A percentile compares a stretch with the other conserved stretches of the same genome.
phyloP scores from a whole-genome alignment of 2,888 invertebrate species.

The Trachelus tabidus region DNA sequence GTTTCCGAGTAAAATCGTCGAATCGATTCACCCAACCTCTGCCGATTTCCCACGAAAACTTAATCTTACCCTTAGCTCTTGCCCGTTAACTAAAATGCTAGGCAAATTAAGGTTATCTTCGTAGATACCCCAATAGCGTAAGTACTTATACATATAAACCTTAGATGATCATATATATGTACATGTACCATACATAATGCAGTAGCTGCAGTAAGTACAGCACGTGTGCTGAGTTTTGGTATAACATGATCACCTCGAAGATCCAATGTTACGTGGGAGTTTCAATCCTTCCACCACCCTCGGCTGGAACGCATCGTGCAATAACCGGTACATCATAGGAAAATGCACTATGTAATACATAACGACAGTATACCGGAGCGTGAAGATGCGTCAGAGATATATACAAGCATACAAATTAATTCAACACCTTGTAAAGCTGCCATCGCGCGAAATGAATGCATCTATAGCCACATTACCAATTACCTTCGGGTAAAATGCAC shows the following conservation, averaged over 20 bases:
- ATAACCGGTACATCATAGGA: not conserved
- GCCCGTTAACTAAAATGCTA: not conserved
- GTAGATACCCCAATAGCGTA: not conserved
- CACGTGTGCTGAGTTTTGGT: not conserved
- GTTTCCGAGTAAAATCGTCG: not conserved
- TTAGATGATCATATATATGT: not conserved
- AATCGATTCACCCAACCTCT: not conserved
- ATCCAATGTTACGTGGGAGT: not conserved
- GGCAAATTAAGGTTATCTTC: not conserved
- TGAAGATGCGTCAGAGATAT: not conserved
- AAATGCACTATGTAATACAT: not conserved
- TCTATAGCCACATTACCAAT: not conserved
- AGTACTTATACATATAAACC: not conserved
- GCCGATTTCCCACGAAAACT: not conserved
- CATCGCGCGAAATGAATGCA: not conserved
- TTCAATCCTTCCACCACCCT: not conserved
- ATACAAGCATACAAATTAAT: not conserved
- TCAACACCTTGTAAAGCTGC: not conserved
- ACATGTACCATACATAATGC: not conserved
- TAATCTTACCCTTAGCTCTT: not conserved
- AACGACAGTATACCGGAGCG: not conserved
- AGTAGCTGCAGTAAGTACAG: not conserved
- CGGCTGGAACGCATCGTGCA: not conserved
- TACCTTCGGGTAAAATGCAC: not conserved
- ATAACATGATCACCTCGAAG: not conserved